Percentiles rank a stretch among this genome's conserved stretches.
Conservation (phyloP, 2,113 vertebrate genomes). For the Ameiurus melas region DNA sequence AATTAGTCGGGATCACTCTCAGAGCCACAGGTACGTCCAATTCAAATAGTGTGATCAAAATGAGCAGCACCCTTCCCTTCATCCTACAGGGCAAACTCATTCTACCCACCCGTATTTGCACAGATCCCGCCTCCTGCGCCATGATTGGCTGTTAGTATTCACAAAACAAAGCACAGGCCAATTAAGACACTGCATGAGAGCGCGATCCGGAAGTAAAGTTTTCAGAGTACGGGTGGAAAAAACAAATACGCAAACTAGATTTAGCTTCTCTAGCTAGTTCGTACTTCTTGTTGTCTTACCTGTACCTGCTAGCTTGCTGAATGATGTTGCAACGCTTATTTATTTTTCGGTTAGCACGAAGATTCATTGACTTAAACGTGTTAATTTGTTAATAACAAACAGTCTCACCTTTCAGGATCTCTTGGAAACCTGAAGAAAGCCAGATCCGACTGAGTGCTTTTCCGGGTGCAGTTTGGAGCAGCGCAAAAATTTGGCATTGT, state of each 20-base stretch:
- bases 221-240: neutral
- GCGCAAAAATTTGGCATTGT: slow-evolving; percentile 83
- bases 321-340: neutral
- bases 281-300: neutral
- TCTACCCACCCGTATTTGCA: slow-evolving; percentile 1
- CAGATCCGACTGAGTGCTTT: slow-evolving; percentile 71
- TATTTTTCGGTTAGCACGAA: neutral
- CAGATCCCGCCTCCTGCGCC: neutral
- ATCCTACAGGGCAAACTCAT: neutral
- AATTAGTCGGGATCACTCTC: neutral
- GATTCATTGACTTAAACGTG: neutral
- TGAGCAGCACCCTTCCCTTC: no score
- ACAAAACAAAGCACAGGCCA: neutral
- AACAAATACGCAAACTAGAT: neutral
- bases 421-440: slow-evolving; percentile 81
- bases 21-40: neutral
- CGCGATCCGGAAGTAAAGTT: slow-evolving; percentile 4
- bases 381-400: neutral
- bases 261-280: slow-evolving; percentile 1
- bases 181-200: neutral
- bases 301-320: neutral
- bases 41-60: neutral
- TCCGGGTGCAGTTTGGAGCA: slow-evolving; percentile 81
- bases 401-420: slow-evolving; percentile 73
- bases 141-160: neutral